Evolutionary conservation across 1,140 invertebrate species (phyloP).

Genomic region (Trinorchestia longiramus): DNA sequence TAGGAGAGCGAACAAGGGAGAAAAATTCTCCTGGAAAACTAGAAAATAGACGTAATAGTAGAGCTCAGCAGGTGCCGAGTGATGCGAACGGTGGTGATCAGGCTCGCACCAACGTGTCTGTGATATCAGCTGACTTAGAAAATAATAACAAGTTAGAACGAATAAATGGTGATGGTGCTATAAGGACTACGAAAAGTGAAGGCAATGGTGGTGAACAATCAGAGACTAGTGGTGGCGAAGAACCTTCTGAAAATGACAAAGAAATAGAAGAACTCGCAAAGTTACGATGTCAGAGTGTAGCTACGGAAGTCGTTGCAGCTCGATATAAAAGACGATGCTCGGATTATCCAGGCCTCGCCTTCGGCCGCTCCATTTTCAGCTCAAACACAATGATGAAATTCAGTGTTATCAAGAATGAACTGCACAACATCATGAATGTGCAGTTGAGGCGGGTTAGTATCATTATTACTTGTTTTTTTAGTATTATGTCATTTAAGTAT

Average conservation of each 20-base stretch:
- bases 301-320: conserved; percentile 87
- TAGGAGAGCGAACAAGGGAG: background rate
- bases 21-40: background rate
- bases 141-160: conserved; percentile 60
- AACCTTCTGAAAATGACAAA: conserved; percentile 59
- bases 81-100: conserved; percentile 11
- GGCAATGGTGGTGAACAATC: conserved; percentile 29
- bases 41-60: conserved; percentile 21
- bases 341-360: conserved; percentile 91
- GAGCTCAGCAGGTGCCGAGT: conserved; percentile 8
- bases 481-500: background rate
- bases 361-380: conserved; percentile 91
- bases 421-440: conserved; percentile 96
- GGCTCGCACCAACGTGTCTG: conserved; percentile 57
- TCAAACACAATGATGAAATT: conserved; percentile 98
- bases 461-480: background rate
- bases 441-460: conserved; percentile 94
- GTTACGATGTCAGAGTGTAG: conserved; percentile 86
- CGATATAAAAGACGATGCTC: conserved; percentile 84
- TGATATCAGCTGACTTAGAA: conserved; percentile 60
- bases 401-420: conserved; percentile 94
- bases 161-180: conserved; percentile 38
- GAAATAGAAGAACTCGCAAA: conserved; percentile 75
- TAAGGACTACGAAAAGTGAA: conserved; percentile 58
- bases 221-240: conserved; percentile 50